A percentile compares a stretch with the other conserved stretches of the same genome.
Conservation (phyloP, 2,797 vertebrate genomes). For the Gallinago solitaria region DNA sequence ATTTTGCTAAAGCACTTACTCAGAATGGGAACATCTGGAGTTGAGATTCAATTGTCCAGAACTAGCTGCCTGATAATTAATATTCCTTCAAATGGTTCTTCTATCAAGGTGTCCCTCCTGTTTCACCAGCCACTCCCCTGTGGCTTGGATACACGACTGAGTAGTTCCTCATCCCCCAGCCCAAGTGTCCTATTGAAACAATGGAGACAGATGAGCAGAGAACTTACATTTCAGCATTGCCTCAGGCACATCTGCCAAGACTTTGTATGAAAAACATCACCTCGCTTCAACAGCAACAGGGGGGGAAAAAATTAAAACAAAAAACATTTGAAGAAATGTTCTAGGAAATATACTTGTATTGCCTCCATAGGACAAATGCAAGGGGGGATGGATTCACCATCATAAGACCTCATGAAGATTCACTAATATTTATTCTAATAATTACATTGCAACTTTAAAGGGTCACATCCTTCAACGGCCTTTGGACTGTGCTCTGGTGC, state of each 20-base stretch:
- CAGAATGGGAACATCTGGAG: conserved; percentile 74
- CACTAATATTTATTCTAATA: neutral
- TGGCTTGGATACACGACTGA: neutral
- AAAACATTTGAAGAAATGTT: neutral
- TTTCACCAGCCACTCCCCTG: neutral
- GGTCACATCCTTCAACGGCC: neutral
- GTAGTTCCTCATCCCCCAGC: neutral
- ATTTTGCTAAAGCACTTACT: conserved; percentile 55
- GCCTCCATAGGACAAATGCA: neutral
- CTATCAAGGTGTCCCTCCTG: conserved; percentile 62
- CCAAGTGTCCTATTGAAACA: neutral
- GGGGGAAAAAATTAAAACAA: neutral
- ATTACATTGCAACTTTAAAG: neutral
- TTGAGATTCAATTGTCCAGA: conserved; percentile 75
- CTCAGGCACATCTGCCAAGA: neutral
- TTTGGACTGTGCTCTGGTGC: neutral
- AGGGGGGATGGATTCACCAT: neutral
- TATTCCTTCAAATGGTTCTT: conserved; percentile 62
- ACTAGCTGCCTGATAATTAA: conserved; percentile 73
- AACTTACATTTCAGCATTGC: neutral
- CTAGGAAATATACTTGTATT: neutral
- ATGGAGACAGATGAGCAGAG: neutral
- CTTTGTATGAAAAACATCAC: neutral
- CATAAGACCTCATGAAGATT: neutral
- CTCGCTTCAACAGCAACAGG: neutral